Conservation (phyloP, 2,888 invertebrate species). For the Andrena minutula region DNA sequence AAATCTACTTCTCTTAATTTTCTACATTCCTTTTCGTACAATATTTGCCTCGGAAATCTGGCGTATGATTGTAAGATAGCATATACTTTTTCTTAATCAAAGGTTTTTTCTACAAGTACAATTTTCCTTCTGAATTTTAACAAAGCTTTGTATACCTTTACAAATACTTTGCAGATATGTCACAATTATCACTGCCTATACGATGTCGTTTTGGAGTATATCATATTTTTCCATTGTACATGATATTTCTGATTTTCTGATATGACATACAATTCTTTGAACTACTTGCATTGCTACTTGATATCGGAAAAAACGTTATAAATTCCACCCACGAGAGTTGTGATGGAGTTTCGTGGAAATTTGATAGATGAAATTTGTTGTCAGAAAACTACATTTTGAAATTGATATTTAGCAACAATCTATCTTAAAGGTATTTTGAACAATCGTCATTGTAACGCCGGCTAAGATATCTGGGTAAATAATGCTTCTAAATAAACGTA, state of each 20-base stretch:
- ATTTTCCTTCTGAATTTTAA: constrained; percentile 53
- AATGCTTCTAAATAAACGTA: constrained; percentile 21
- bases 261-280: constrained; percentile 4
- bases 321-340: neutral
- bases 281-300: constrained; percentile 31
- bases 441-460: constrained; percentile 49
- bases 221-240: constrained; percentile 47
- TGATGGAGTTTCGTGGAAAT: neutral
- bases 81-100: constrained; percentile 55
- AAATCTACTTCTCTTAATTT: constrained; percentile 75
- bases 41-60: constrained; percentile 40
- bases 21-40: constrained; percentile 71
- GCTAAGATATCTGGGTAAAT: constrained; percentile 33
- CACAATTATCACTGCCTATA: constrained; percentile 79
- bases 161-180: constrained; percentile 66
- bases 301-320: constrained; percentile 24
- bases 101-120: constrained; percentile 55
- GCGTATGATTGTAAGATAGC: constrained; percentile 35
- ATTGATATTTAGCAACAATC: constrained; percentile 20
- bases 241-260: constrained; percentile 39
- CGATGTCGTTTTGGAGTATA: constrained; percentile 66
- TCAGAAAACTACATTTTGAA: neutral
- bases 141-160: constrained; percentile 47
- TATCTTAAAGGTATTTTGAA: constrained; percentile 6
- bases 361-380: constrained; percentile 3